These are phyloP conservation scores for Alloscopus bannaensis DNA, from an alignment of 2,888 invertebrate genomes.

Conservation along the genomic window DNA sequence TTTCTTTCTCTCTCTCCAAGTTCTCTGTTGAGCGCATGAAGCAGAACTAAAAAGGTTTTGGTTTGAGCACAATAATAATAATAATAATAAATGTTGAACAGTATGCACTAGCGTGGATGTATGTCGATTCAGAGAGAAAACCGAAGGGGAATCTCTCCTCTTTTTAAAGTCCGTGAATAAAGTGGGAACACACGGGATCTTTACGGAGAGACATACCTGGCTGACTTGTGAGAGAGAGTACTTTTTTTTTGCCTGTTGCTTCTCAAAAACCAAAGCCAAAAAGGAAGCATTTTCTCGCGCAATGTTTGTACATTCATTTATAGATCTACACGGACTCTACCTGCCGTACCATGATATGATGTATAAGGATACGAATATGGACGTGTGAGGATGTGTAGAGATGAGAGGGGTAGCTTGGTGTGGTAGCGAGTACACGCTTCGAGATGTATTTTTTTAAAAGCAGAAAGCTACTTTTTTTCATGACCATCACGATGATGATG, in stretches of 20 bases:
- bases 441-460: background rate
- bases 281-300: conserved; percentile 29
- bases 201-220: conserved; percentile 23
- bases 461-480: conserved; percentile 14
- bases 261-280: conserved; percentile 14
- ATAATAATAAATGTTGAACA: conserved; percentile 32
- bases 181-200: background rate
- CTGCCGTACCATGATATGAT: background rate
- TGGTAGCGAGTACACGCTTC: background rate
- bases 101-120: background rate
- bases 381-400: background rate
- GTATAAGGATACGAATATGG: background rate
- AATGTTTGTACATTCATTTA: conserved; percentile 15
- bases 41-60: conserved; percentile 65
- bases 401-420: conserved; percentile 9
- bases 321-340: background rate
- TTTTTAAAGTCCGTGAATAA: conserved; percentile 59
- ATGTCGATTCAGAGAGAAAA: conserved; percentile 1
- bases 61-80: conserved; percentile 43
- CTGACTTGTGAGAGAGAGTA: conserved; percentile 20
- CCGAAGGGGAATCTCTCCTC: conserved; percentile 16
- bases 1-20: too few species aligned
- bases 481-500: conserved; percentile 21
- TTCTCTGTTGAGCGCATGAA: conserved; percentile 65
- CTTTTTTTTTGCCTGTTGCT: conserved; percentile 45